Conservation (phyloP, 1,140 invertebrate genomes). For the Drosophila takahashii region DNA sequence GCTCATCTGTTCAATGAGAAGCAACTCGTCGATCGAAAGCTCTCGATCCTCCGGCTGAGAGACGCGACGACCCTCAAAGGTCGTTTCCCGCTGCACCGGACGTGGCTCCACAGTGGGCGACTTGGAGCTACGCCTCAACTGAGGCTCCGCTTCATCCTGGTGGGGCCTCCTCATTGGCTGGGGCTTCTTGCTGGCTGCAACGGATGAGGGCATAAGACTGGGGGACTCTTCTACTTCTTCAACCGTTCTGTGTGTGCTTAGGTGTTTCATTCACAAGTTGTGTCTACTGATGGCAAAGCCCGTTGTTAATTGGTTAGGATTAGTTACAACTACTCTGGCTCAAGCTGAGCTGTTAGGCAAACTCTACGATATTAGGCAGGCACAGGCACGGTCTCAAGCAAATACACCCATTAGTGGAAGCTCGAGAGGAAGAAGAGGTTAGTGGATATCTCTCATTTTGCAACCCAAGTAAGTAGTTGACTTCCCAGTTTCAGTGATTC, state of each 20-base stretch:
- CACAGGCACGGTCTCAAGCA: constrained; percentile 24
- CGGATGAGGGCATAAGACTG: constrained; percentile 41
- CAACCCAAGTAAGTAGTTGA: constrained; percentile 1
- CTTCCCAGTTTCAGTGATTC: constrained; percentile 28
- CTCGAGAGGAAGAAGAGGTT: constrained; percentile 15
- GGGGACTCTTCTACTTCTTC: constrained; percentile 26
- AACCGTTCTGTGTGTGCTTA: constrained; percentile 22
- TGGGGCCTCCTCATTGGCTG: constrained; percentile 20
- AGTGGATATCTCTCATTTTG: constrained; percentile 13
- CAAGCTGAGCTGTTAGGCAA: constrained; percentile 18
- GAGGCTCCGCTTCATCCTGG: constrained; percentile 29
- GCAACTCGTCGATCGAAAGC: constrained; percentile 51
- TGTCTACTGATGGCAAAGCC: constrained; percentile 15
- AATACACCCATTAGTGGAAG: constrained; percentile 34
- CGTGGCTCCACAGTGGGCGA: constrained; percentile 58
- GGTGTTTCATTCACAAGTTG: constrained; percentile 1
- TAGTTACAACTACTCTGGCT: constrained; percentile 32
- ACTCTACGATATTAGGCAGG: constrained; percentile 41
- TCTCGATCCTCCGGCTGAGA: constrained; percentile 43
- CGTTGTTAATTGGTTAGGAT: constrained; percentile 22
- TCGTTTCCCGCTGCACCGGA: constrained; percentile 61
- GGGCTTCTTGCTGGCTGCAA: constrained; percentile 39
- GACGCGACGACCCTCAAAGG: constrained; percentile 58
- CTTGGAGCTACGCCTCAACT: constrained; percentile 54
- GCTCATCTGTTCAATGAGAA: constrained; percentile 53